Percentiles rank a stretch among this genome's conserved stretches.
These are phyloP conservation scores for Amphiprion ocellaris DNA, from an alignment of 2,113 vertebrate genomes.

Conservation along the genomic window DNA sequence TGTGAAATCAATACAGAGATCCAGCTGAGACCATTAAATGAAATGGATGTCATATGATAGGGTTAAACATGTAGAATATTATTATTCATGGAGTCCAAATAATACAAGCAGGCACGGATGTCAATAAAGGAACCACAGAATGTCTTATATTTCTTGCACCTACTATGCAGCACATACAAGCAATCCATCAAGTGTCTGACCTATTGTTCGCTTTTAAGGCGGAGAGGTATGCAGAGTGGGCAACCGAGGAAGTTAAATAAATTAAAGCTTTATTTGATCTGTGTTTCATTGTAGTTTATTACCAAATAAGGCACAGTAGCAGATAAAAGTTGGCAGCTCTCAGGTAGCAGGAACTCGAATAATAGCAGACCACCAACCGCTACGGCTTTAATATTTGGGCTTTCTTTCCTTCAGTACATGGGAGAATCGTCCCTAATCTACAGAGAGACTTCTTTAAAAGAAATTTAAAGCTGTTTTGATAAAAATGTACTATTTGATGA, in stretches of 20 bases:
- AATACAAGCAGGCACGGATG: slow-evolving; percentile 49
- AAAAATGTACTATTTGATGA: neutral
- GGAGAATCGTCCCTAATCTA: neutral
- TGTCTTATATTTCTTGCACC: slow-evolving; percentile 28
- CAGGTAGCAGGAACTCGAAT: neutral
- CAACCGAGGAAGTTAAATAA: neutral
- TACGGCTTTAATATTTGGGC: neutral
- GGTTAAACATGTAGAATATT: slow-evolving; percentile 75
- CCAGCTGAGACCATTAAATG: slow-evolving; percentile 76
- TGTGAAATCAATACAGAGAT: slow-evolving; percentile 77
- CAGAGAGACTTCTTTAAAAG: neutral
- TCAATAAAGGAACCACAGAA: slow-evolving; percentile 50
- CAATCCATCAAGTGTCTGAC: slow-evolving; percentile 22
- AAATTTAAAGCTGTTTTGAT: neutral
- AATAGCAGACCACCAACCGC: neutral
- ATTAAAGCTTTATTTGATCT: slow-evolving; percentile 1
- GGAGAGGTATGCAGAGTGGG: neutral
- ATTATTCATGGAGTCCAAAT: slow-evolving; percentile 73
- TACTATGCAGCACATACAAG: slow-evolving; percentile 2
- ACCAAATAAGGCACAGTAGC: neutral
- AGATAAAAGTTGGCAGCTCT: neutral
- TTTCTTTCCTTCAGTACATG: neutral
- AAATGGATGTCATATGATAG: slow-evolving; percentile 74
- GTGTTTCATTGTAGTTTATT: slow-evolving; percentile 13
- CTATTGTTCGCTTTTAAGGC: neutral